Evolutionary conservation across 2,113 vertebrate genomes (phyloP), one percentile per base, ranked within the genome.

Genomic region (Ochotona princeps): DNA sequence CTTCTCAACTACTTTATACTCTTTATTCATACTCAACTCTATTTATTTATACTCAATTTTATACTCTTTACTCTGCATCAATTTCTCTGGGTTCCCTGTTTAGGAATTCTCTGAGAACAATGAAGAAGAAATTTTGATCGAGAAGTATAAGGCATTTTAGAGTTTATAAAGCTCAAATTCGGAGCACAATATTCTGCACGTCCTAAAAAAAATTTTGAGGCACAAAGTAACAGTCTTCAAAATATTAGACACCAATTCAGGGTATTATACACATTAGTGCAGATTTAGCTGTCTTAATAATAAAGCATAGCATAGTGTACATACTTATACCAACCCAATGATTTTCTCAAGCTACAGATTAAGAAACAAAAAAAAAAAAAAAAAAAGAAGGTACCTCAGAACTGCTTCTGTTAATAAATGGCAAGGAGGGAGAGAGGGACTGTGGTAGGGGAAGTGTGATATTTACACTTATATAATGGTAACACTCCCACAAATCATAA

Each of bases 131-230:
- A 15, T 47, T 83, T 69, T 69, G 25, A 57, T 32, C 89, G 10
- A 81, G 7, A 86, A 57, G 4, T 61, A 8, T 49, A 11, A 69
- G 49, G 28, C 21, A 85, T 57, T 85, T 63, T 73, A n/a, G 23
- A 85, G 54, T 23, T 78, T 65, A 28, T 18, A 85, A 81, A 79
- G 30, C 57, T 89, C 26, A 84, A 85, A 84, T 72, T 12, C 78
- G 10, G 28, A 35, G 32, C 5, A 13, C 1, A 84, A 30, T 54
- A 87, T 78, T 82, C n/a, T 20, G 79, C 38, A 72, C 21, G 20
- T 32, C 21, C 75, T 89, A 75, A 93, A 75, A 88, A 61, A 5
- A 82, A 94, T 44, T 88, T 1, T 95, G 23, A 92, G 87, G 47
- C 23, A 84, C 87, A 87, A 89, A 87, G 38, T n/a, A 66, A 70